Percentiles rank a stretch among this genome's conserved stretches.
phyloP scores from a whole-genome alignment of 2,113 vertebrate species.

The Agelaius tricolor region DNA sequence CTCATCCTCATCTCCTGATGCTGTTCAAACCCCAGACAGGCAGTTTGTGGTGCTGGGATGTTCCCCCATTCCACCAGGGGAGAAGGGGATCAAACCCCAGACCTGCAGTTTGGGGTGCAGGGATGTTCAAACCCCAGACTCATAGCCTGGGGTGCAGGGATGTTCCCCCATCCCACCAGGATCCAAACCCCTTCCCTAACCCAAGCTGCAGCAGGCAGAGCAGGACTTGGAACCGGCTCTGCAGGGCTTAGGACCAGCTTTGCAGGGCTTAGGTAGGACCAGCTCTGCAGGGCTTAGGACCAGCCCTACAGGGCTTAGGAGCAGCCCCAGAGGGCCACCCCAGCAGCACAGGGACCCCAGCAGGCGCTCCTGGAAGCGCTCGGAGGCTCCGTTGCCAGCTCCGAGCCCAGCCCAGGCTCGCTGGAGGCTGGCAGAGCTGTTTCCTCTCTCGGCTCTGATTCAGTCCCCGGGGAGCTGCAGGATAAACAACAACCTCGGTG shows the following conservation, averaged over 20 bases:
- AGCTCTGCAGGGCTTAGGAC: no score
- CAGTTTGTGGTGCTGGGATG: not conserved
- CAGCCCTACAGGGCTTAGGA: not conserved
- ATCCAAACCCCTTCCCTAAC: not conserved
- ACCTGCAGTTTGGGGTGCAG: not conserved
- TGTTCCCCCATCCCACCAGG: fast-evolving
- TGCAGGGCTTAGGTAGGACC: no score
- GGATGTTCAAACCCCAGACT: no score
- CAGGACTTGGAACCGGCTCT: not conserved
- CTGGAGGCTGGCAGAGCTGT: not conserved
- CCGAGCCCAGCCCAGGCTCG: not conserved
- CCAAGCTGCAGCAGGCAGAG: not conserved
- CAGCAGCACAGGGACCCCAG: not conserved
- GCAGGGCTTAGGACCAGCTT: not conserved
- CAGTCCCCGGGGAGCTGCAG: conserved; percentile 17
- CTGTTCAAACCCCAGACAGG: no score
- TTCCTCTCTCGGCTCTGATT: not conserved
- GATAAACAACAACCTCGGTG: conserved; percentile 6
- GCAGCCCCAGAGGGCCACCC: not conserved
- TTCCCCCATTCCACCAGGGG: fast-evolving
- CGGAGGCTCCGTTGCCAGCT: not conserved
- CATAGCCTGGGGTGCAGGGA: not conserved
- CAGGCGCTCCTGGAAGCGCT: not conserved
- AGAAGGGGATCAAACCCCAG: no score
- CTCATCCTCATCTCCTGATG: not conserved